Base-by-base conservation (phyloP, 2,888 invertebrate species). In the Eretmocerus hayati region DNA sequence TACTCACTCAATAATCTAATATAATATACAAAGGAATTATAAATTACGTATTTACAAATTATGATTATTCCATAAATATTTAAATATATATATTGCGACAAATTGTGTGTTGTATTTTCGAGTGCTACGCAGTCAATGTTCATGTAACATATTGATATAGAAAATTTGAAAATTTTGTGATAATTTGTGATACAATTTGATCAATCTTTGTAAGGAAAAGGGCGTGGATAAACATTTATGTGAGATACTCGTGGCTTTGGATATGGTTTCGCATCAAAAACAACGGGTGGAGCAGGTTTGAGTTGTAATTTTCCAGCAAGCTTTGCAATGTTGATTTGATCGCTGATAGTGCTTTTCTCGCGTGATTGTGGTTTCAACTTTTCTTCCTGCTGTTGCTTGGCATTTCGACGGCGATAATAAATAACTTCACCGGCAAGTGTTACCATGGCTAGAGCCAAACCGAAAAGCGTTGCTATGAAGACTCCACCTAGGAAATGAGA, bases 381-480 rank as follows among this genome's bases (percentile, higher is more conserved):
- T 49, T 35, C 35, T 46, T 56, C 15, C 48, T 23, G 22, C 23
- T 20, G 20, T 6, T 50, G 20, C 2, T 20, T n/a, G 4, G 44
- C 49, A 41, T 59, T 61, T 13, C 58, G 59, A 19, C 65, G 64
- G 2, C 67, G 58, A 65, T 89, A 87, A 61, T 88, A 90, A 50
- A 87, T 75, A 0, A 92, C 85, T 71, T 92, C 92, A 60, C 83
- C 82, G 0, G 81, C 85, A 16, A 93, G 69, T 0, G 90, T 90
- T 1, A 90, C 67, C 86, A 92, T 87, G 0, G 92, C 91, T 43
- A 92, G 64, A 0, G 85, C 84, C 3, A 92, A 70, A 0, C 92
- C 92, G 64, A 89, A 87, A 0, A 91, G 72, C 0, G 91, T 91
- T 0, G 91, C 91, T 56, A 92, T 91, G 64, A 92, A 92, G 0